phyloP scores from a whole-genome alignment of 2,113 vertebrate species.

The Oryctolagus cuniculus region DNA sequence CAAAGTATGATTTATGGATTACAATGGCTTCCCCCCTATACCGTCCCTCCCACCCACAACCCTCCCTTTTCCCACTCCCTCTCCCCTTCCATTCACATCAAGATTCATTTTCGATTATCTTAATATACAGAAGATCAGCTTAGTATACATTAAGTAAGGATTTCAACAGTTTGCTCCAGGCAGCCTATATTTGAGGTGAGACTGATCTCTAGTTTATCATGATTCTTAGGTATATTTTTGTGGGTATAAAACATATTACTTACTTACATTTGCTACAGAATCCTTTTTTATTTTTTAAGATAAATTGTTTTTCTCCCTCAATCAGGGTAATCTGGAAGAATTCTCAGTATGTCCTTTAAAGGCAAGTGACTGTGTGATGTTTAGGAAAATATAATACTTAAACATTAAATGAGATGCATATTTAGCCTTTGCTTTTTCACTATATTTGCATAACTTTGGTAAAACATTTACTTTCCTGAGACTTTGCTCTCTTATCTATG shows the following conservation, averaged over 20 bases:
- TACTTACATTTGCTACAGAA: not conserved
- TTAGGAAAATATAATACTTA: not conserved
- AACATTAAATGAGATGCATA: not conserved
- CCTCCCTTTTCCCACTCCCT: no score
- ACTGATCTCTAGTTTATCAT: not conserved
- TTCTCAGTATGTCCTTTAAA: not conserved
- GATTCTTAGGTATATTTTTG: not conserved
- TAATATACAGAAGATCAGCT: no score
- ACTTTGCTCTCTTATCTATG: not conserved
- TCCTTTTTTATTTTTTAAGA: not conserved
- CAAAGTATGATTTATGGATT: no score
- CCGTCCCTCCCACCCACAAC: no score
- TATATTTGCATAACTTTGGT: not conserved
- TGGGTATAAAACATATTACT: not conserved
- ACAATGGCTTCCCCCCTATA: no score
- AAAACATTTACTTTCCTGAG: constrained; percentile 25
- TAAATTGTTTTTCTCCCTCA: not conserved
- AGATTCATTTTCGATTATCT: no score
- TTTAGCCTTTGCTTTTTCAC: not conserved
- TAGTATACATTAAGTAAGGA: no score
- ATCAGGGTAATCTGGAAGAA: not conserved
- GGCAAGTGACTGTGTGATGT: not conserved
- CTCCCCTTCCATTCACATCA: no score
- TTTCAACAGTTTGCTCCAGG: no score
- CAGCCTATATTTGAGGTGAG: not conserved